Percentiles rank a stretch among this genome's conserved stretches.
phyloP scores from a whole-genome alignment of 2,113 vertebrate genomes.

The Centropus unirufus region DNA sequence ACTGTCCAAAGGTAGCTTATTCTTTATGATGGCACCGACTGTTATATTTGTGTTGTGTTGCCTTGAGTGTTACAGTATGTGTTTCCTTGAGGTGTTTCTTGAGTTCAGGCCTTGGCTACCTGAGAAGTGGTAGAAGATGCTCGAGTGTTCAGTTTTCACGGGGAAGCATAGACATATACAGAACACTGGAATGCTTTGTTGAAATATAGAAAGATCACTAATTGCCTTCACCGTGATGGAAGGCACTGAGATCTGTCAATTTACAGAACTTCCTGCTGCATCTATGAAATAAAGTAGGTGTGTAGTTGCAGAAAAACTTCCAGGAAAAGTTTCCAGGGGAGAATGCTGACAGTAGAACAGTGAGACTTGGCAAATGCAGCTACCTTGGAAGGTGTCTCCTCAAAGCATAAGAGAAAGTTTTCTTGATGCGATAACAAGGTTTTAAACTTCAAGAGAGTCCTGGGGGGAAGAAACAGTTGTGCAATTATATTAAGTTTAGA shows the following conservation, averaged over 20 bases:
- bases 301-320: neutral
- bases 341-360: neutral
- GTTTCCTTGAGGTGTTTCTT: neutral
- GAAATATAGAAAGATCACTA: neutral
- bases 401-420: neutral
- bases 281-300: neutral
- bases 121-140: neutral
- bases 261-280: neutral
- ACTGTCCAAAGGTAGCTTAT: neutral
- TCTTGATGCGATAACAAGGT: neutral
- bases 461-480: neutral
- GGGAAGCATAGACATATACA: fast-evolving
- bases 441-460: neutral
- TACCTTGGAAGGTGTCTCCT: neutral
- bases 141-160: neutral
- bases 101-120: neutral
- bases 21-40: neutral
- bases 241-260: neutral
- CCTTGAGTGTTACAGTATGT: neutral
- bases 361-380: fast-evolving
- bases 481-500: neutral
- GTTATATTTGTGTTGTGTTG: neutral
- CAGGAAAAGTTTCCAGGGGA: neutral
- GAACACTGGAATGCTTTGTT: neutral
- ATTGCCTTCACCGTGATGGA: neutral